Conservation (phyloP, 2,113 vertebrate genomes). For the Mugil cephalus region DNA sequence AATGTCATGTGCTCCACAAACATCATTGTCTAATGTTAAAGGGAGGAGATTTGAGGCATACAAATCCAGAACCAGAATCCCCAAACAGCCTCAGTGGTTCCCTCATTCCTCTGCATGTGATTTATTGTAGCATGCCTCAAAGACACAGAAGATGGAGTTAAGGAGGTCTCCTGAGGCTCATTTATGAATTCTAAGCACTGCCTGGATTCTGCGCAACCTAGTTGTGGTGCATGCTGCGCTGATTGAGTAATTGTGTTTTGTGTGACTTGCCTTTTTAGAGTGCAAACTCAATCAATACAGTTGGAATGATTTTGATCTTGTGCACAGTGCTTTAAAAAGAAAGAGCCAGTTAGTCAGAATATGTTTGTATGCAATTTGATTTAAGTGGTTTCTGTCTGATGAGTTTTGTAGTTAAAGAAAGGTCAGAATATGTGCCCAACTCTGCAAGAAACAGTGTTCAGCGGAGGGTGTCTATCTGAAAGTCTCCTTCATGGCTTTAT, state of each 20-base stretch:
- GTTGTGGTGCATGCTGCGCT: conserved; percentile 45
- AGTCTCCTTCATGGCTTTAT: conserved; percentile 46
- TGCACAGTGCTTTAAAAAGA: conserved; percentile 12
- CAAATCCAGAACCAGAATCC: conserved; percentile 48
- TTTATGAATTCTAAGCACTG: conserved; percentile 76
- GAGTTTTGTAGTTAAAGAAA: conserved; percentile 4
- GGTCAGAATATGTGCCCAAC: conserved; percentile 19
- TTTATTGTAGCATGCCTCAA: conserved; percentile 73
- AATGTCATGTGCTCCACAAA: conserved; percentile 45
- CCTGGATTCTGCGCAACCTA: conserved; percentile 47
- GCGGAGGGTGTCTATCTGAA: conserved; percentile 24
- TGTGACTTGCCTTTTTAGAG: conserved; percentile 44
- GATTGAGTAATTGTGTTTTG: conserved; percentile 65
- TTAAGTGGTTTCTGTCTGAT: neutral
- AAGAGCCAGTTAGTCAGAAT: conserved; percentile 10
- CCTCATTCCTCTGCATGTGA: conserved; percentile 58
- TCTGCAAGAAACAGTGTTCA: conserved; percentile 19
- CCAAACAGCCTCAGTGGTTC: conserved; percentile 41
- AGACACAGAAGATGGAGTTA: conserved; percentile 68
- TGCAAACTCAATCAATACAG: conserved; percentile 54
- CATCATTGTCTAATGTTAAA: conserved; percentile 14
- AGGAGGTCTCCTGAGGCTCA: conserved; percentile 78
- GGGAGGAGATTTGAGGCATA: conserved; percentile 31
- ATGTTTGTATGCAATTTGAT: conserved; percentile 1
- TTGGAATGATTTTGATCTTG: conserved; percentile 51